Evolutionary conservation across 2,113 vertebrate genomes (phyloP), one percentile per base, ranked within the genome.

Genomic region (Melierax canorus): DNA sequence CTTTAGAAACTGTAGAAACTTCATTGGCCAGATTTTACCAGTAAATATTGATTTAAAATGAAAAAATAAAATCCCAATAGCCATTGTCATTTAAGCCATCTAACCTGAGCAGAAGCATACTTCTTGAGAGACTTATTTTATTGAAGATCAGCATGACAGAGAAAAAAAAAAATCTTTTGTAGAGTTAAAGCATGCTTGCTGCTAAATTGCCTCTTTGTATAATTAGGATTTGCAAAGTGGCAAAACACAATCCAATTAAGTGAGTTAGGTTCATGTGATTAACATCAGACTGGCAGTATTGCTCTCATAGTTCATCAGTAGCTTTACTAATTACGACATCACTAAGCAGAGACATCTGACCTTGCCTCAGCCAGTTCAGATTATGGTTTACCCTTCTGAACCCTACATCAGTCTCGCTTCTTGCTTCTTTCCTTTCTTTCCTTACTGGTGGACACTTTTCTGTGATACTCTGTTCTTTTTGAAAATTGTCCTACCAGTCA

Each of bases 211-310:
- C 45, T 92, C 80, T 91, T 87, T 89, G 66, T 68, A 73, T 60
- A 89, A 92, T 92, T 88, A 84, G 58, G 76, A 73, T 63, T 95
- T 96, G 89, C 80, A 62, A 92, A 91, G 86, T 66, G 62, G 74
- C 48, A 92, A 95, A 88, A 90, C 55, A 46, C 77, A 94, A 92
- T 69, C 92, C 95, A 95, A 80, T 96, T 97, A 96, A 91, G 62
- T 36, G 45, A 94, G 91, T 85, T 82, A 58, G 41, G 89, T 90
- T 94, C 81, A 88, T 95, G 80, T 88, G 94, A 97, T 95, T 94
- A 96, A 79, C 89, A 92, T 69, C 71, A 92, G 86, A 41, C 77
- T 23, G 18, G 62, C 77, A 92, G 58, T 58, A 69, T 58, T 89
- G 69, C 94, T 94, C 86, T 95, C 86, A 60, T n/a, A 85, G 80